Evolutionary conservation across 2,888 invertebrate genomes (phyloP).

Genomic region (Drosophila rubida): DNA sequence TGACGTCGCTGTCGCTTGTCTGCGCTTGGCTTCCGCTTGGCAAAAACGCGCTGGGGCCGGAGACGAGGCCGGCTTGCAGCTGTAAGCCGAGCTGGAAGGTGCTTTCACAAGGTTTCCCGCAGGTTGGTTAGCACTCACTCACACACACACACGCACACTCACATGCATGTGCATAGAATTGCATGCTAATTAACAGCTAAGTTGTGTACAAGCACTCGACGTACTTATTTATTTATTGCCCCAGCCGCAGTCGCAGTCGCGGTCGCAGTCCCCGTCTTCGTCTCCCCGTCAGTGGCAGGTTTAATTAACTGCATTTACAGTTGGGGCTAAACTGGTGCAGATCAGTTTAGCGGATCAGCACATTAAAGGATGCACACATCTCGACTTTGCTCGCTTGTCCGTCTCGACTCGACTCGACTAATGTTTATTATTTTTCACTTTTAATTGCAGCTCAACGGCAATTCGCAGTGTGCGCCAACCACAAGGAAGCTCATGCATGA

Average conservation of each 20-base stretch:
- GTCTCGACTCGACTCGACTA: conserved; percentile 39
- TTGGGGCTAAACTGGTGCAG: conserved; percentile 56
- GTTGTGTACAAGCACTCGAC: conserved; percentile 25
- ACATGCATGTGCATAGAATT: too few species aligned
- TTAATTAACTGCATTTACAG: conserved; percentile 62
- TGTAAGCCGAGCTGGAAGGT: conserved; percentile 46
- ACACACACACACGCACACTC: background rate
- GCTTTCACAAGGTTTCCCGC: conserved; percentile 66
- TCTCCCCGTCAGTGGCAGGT: conserved; percentile 1
- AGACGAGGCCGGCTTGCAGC: conserved; percentile 5
- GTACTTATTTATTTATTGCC: conserved; percentile 43
- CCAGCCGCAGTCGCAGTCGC: background rate
- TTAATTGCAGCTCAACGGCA: conserved; percentile 67
- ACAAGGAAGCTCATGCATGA: conserved; percentile 57
- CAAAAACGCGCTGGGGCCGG: conserved; percentile 27
- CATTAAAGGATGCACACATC: conserved; percentile 59
- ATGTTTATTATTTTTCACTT: conserved; percentile 66
- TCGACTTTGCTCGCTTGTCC: conserved; percentile 7
- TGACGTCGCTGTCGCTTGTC: conserved; percentile 37
- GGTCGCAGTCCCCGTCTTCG: background rate
- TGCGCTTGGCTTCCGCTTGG: conserved; percentile 55
- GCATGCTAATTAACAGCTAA: conserved; percentile 56
- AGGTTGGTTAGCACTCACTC: conserved; percentile 35
- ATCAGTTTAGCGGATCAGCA: conserved; percentile 16
- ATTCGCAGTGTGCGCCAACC: conserved; percentile 30